Base-by-base conservation (phyloP, 2,888 invertebrate species). In the Drosophila subsilvestris region DNA sequence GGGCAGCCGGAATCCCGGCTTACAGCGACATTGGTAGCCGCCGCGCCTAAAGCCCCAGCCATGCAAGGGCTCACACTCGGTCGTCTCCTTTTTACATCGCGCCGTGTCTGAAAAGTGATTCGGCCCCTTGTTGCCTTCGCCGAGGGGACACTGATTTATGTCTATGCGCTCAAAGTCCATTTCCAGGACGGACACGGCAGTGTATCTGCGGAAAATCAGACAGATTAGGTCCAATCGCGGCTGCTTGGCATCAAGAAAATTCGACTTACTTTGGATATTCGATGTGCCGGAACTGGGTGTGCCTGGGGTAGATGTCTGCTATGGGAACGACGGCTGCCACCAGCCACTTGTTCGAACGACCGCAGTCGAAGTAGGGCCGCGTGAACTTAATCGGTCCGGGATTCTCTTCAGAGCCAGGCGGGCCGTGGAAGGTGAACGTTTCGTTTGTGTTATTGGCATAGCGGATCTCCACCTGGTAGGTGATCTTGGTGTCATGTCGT, bases 131-230 rank as follows among this genome's bases (percentile, higher is more conserved):
- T 99, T 99, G 50, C 98, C 99, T 82, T 95, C 93, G 63, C 98
- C 97, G 72, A 93, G 93, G 0, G 98, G 98, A 93, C 99, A 99
- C 89, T 98, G 99, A 93, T 99, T 99, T 92, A 99, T 98, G 90
- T 99, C 99, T 91, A 99, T 96, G 88, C 98, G 94, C 80, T 99
- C 98, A 92, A 97, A 98, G 91, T 99, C 99, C 95, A 98, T 96
- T 94, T 99, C 98, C 92, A 98, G 94, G 0, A 98, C 98, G 0
- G 97, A 95, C 18, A 96, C 96, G 44, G 97, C 99, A 1, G 98
- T 98, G 90, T 98, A 98, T 79, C 97, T 86, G 22, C 9, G 25
- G 18, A 27, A 43, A 17, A 7, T 0, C 37, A 17, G 9, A 3
- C 9, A 3, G 4, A 45, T 62, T 27, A 37, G n/a, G 10, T n/a